Evolutionary conservation across 2,797 vertebrate species (phyloP), one percentile per base, ranked within the genome.

Genomic region (Sylvilagus floridanus): DNA sequence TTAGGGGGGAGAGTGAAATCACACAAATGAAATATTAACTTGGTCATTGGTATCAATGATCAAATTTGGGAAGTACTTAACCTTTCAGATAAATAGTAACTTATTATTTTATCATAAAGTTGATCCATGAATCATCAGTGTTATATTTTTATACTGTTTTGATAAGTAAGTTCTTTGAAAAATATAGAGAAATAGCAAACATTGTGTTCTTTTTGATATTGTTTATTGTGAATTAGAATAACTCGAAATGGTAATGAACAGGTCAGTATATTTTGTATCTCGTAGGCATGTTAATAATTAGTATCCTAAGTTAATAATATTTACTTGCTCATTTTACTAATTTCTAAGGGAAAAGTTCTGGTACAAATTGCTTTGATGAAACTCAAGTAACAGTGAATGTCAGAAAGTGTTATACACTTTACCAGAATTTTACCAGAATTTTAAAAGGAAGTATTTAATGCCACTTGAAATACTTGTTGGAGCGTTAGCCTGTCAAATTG

Each of bases 121-220:
- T 87, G 68, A 50, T 82, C 63, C 85, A 42, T 81, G 22, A 72
- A 50, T 76, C 63, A 90, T 77, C 17, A 66, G 83, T 42, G 32
- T 7, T 79, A 8, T 37, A 16, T 52, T 76, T 93, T 60, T 87
- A 69, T 87, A 10, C 11, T 91, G 19, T 79, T 17, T 4, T 81
- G 88, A 84, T 42, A 85, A 52, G 12, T 42, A 65, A 71, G 4
- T 91, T 91, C 19, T 60, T 82, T 10, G 21, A 90, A 92, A 88
- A 76, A 68, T 35, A 1, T 42, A 79, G 12, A 13, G 8, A 95
- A 73, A 76, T 72, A 75, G 17, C 19, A 84, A 26, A 57, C 63
- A 42, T 2, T 47, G 1, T 73, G 14, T 68, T 93, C 84, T 90
- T 88, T 94, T 76, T 86, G 52, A 62, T 84, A 50, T 87, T 94